Evolutionary conservation across 2,888 invertebrate genomes (phyloP), one percentile per base, ranked within the genome.

Genomic region (Cepaea hortensis): DNA sequence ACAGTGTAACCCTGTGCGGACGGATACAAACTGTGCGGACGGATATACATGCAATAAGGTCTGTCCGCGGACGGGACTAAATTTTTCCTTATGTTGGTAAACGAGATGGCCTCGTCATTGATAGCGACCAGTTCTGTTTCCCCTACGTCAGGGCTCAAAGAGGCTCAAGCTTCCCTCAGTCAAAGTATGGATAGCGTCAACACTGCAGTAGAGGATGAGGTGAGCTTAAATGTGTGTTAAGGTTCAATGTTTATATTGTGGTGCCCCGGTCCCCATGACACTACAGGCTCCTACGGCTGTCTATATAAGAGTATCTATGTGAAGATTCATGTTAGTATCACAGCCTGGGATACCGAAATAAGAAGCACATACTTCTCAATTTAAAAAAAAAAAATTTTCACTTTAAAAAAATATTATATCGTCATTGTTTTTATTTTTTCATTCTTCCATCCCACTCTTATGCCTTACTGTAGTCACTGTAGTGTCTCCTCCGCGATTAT

Each of bases 161-260:
- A 96, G 95, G 96, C 96, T 91, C 95, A 96, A 91, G 96, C 96
- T 94, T 97, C 97, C 94, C 93, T 95, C 81, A 98, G 98, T 95
- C 98, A 98, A 95, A 98, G 98, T 96, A 98, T 98, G 98, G 98
- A 98, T 96, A 98, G 98, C 93, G 98, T 98, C 95, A 98, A 98
- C 96, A 98, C 98, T 97, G 97, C 97, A 95, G 97, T 98, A 95
- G 98, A 98, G 96, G 98, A 98, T 96, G 98, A 98, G 98, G 98
- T 98, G 94, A 96, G 97, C 76, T 75, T 20, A n/a, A 68, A n/a
- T 85, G 0, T 65, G 9, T 73, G 84, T 48, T 50, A 13, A 50
- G 5, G 18, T 13, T 55, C n/a, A 7, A 5, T n/a, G 20, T 50
- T n/a, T 72, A 20, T 46, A 20, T 83, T 20, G 15, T 65, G 50